These are phyloP conservation scores for Halocaridina rubra DNA, from an alignment of 2,888 invertebrate species.

Conservation along the genomic window DNA sequence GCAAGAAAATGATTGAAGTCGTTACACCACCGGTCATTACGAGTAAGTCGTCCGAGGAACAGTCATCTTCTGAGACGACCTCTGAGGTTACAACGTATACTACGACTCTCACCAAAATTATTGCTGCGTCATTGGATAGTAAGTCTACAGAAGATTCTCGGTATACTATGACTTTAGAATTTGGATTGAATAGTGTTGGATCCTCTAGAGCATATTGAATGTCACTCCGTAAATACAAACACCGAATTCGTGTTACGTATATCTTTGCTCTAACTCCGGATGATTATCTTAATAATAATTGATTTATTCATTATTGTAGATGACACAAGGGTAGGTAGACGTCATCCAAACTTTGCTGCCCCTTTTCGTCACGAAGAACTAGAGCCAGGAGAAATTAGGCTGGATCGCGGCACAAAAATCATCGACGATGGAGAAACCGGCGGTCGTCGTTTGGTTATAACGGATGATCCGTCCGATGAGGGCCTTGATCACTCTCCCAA, in stretches of 20 bases:
- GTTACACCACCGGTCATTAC: not conserved
- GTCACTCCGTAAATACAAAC: no score
- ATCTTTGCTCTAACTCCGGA: no score
- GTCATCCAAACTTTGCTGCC: not conserved
- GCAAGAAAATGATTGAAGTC: not conserved
- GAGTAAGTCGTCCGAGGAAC: not conserved
- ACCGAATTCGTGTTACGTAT: no score
- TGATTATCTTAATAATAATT: no score
- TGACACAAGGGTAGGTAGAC: conserved; percentile 6
- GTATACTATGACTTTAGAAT: no score
- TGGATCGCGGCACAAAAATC: conserved; percentile 37
- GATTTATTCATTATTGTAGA: no score
- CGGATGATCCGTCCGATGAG: conserved; percentile 39
- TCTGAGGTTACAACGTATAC: conserved; percentile 42
- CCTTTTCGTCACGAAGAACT: conserved; percentile 20
- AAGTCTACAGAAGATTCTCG: no score
- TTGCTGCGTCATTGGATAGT: conserved; percentile 57
- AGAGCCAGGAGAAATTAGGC: conserved; percentile 56
- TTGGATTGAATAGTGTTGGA: no score
- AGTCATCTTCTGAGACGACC: not conserved
- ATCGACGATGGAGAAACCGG: conserved; percentile 54
- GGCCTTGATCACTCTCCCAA: conserved; percentile 51
- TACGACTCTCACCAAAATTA: conserved; percentile 55
- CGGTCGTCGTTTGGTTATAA: conserved; percentile 39
- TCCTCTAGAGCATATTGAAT: no score